Conservation (phyloP, 2,888 invertebrate species). For the Eudasyphora cyanicolor region DNA sequence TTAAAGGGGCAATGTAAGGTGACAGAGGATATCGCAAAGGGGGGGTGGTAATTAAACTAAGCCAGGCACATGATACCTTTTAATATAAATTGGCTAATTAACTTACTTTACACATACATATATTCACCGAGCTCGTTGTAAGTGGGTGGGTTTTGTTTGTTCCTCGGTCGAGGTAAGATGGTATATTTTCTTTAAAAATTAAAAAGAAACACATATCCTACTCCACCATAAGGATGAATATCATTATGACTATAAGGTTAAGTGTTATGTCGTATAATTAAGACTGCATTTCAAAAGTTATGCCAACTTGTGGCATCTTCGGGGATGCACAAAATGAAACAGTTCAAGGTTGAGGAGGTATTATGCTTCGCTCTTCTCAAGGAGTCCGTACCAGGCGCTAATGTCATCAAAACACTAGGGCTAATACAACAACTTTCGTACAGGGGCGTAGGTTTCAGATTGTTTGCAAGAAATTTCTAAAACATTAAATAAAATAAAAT, state of each 20-base stretch:
- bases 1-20: background rate
- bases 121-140: background rate
- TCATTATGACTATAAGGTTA: constrained; percentile 23
- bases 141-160: background rate
- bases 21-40: constrained; percentile 18
- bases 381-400: no score
- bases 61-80: constrained; percentile 38
- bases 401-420: no score
- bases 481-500: no score
- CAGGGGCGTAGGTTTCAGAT: no score
- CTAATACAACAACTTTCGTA: no score
- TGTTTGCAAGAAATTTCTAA: no score
- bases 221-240: background rate
- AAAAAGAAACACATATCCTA: background rate
- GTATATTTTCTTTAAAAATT: constrained; percentile 13
- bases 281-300: constrained; percentile 36
- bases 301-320: constrained; percentile 50
- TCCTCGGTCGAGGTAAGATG: no score
- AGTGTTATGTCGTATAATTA: constrained; percentile 45
- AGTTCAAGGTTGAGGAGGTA: constrained; percentile 55
- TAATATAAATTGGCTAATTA: constrained; percentile 58
- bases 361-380: constrained; percentile 11
- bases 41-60: constrained; percentile 46
- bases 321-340: constrained; percentile 43
- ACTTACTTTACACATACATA: constrained; percentile 26